A percentile compares a stretch with the other conserved stretches of the same genome.
Evolutionary conservation across 1,140 invertebrate species (phyloP).

Genomic region (Colletes gigas): DNA sequence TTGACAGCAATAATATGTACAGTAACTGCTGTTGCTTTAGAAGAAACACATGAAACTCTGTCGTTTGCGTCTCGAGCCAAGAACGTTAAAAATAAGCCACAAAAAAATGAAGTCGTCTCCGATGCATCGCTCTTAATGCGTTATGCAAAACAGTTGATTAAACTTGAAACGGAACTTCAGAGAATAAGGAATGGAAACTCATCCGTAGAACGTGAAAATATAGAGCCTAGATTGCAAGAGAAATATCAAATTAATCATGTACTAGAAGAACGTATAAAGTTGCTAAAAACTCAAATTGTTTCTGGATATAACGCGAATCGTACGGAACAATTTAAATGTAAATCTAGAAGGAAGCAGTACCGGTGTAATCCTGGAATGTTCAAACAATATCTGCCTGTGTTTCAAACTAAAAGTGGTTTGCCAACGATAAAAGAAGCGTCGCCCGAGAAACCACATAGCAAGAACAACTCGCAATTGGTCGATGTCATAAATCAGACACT

Average conservation of each 20-base stretch:
- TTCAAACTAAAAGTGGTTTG: constrained; percentile 9
- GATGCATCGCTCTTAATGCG: constrained; percentile 84
- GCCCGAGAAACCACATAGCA: constrained; percentile 23
- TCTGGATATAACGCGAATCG: constrained; percentile 19
- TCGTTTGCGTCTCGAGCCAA: constrained; percentile 85
- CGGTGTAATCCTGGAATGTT: constrained; percentile 33
- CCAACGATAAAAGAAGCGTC: constrained; percentile 59
- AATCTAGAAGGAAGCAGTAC: constrained; percentile 43
- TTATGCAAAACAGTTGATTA: constrained; percentile 79
- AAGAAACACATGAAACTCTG: constrained; percentile 89
- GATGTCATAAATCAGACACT: constrained; percentile 40
- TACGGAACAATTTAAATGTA: constrained; percentile 28
- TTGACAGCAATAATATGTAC: constrained; percentile 92
- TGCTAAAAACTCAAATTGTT: constrained; percentile 53
- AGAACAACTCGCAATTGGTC: constrained; percentile 22
- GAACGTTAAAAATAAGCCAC: constrained; percentile 86
- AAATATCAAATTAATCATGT: constrained; percentile 38
- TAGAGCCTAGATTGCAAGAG: constrained; percentile 47
- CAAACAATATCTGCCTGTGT: constrained; percentile 6
- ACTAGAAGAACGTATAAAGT: constrained; percentile 35
- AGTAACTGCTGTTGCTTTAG: constrained; percentile 86
- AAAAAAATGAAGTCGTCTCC: constrained; percentile 85
- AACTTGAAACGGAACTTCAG: constrained; percentile 77
- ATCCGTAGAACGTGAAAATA: constrained; percentile 26
- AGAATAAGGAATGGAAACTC: constrained; percentile 30